Conservation (phyloP, 2,888 invertebrate genomes). For the Syritta pipiens region DNA sequence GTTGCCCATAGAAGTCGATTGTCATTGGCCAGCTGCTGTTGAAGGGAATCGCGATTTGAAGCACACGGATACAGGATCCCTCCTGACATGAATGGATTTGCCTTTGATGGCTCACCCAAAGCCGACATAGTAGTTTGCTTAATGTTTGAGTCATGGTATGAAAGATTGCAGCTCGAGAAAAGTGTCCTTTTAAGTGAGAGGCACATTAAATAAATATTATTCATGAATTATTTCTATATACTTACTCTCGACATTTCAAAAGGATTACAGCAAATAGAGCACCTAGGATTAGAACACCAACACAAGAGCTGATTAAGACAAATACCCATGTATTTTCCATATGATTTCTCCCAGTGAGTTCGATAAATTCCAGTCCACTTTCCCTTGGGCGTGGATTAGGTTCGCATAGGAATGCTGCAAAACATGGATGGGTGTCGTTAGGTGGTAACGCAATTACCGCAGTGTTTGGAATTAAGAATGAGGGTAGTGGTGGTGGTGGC, state of each 20-base stretch:
- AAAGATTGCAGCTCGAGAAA: slow-evolving; percentile 75
- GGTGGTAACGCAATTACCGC: slow-evolving; percentile 77
- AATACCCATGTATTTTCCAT: slow-evolving; percentile 90
- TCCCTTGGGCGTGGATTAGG: slow-evolving; percentile 81
- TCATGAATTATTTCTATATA: slow-evolving; percentile 31
- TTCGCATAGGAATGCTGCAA: slow-evolving; percentile 84
- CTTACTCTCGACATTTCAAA: slow-evolving; percentile 90
- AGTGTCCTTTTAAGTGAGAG: slow-evolving; percentile 71
- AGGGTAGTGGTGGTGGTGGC: slow-evolving; percentile 91
- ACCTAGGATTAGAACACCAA: slow-evolving; percentile 89
- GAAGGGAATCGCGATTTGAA: slow-evolving; percentile 79
- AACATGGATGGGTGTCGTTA: slow-evolving; percentile 84
- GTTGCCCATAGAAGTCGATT: slow-evolving; percentile 90
- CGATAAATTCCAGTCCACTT: slow-evolving; percentile 88
- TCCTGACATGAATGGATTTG: slow-evolving; percentile 80
- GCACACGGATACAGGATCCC: slow-evolving; percentile 82
- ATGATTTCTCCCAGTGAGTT: slow-evolving; percentile 85
- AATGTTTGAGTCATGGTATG: slow-evolving; percentile 78
- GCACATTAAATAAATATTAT: background rate
- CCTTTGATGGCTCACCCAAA: slow-evolving; percentile 80
- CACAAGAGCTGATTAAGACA: slow-evolving; percentile 88
- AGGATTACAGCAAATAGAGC: slow-evolving; percentile 88
- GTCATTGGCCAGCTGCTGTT: slow-evolving; percentile 82
- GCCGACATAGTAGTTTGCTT: slow-evolving; percentile 82
- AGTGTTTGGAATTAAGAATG: slow-evolving; percentile 82